A percentile compares a stretch with the other conserved stretches of the same genome.
phyloP scores from a whole-genome alignment of 2,797 vertebrate species.

The Gymnoscopelus braueri region DNA sequence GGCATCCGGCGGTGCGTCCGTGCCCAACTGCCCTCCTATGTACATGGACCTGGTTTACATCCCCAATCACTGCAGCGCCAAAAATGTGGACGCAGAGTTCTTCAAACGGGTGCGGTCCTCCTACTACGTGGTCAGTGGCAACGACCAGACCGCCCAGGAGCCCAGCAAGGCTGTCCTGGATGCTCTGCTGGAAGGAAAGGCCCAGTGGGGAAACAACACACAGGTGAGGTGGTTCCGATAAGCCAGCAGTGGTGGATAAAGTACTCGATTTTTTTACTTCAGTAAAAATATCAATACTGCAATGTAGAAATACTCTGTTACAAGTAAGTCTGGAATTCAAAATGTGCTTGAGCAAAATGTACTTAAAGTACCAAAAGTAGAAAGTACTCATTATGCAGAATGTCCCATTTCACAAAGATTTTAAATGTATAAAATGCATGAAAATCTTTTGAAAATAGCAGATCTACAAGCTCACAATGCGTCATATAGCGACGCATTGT shows the following conservation, averaged over 20 bases:
- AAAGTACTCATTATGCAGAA: too few relatives aligned
- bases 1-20: slow-evolving; percentile 74
- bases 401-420: too few relatives aligned
- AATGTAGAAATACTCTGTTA: too few relatives aligned
- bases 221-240: slow-evolving; percentile 81
- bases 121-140: slow-evolving; percentile 98
- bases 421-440: too few relatives aligned
- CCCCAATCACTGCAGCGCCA: slow-evolving; percentile 96
- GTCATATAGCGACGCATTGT: too few relatives aligned
- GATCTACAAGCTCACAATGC: too few relatives aligned
- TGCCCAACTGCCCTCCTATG: slow-evolving; percentile 90
- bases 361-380: too few relatives aligned
- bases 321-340: too few relatives aligned
- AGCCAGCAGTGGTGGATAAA: background rate
- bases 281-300: too few relatives aligned
- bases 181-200: slow-evolving; percentile 93
- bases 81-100: slow-evolving; percentile 96
- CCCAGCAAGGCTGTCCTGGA: slow-evolving; percentile 93
- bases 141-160: slow-evolving; percentile 90
- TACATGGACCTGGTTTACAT: slow-evolving; percentile 98
- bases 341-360: too few relatives aligned
- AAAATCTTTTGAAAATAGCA: too few relatives aligned
- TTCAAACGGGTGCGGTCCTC: slow-evolving; percentile 94
- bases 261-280: too few relatives aligned
- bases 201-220: slow-evolving; percentile 93